These are phyloP conservation scores for Epizoanthus scotinus DNA, from an alignment of 92 coral and sea anemone genomes.

Conservation along the genomic window DNA sequence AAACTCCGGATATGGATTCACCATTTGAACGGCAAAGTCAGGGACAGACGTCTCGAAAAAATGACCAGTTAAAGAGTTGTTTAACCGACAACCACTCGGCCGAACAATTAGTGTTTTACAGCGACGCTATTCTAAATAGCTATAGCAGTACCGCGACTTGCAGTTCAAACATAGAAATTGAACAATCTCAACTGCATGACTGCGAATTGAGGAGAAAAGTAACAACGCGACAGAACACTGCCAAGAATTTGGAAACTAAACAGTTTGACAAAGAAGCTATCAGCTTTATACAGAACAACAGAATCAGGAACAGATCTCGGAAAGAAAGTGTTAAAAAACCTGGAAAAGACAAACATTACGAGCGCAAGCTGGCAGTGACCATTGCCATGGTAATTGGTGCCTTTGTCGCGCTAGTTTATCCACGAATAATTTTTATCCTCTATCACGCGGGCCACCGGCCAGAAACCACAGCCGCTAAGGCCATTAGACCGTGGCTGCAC, in stretches of 20 bases:
- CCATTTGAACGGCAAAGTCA: not conserved
- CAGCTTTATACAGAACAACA: slow-evolving; percentile 16
- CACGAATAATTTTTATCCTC: slow-evolving; percentile 64
- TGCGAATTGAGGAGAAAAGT: not conserved
- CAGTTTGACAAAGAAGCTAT: not conserved
- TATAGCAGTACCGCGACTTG: no score
- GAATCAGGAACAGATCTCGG: not conserved
- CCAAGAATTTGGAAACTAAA: not conserved
- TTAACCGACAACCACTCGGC: no score
- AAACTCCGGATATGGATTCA: not conserved
- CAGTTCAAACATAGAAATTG: not conserved
- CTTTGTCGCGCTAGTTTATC: slow-evolving; percentile 69
- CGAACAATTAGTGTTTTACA: no score
- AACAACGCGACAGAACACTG: not conserved
- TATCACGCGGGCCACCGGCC: slow-evolving; percentile 43
- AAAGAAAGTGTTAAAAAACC: not conserved
- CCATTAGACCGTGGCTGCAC: slow-evolving; percentile 60
- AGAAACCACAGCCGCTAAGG: slow-evolving; percentile 30
- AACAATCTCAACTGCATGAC: not conserved
- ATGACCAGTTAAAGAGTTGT: not conserved
- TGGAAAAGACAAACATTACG: slow-evolving; percentile 45
- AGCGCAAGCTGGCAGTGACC: slow-evolving; percentile 71
- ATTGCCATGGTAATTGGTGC: slow-evolving; percentile 65
- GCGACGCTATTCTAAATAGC: no score
- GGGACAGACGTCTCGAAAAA: not conserved